Base-by-base conservation (phyloP, 2,888 invertebrate genomes). In the Opisthograptis luteolata region DNA sequence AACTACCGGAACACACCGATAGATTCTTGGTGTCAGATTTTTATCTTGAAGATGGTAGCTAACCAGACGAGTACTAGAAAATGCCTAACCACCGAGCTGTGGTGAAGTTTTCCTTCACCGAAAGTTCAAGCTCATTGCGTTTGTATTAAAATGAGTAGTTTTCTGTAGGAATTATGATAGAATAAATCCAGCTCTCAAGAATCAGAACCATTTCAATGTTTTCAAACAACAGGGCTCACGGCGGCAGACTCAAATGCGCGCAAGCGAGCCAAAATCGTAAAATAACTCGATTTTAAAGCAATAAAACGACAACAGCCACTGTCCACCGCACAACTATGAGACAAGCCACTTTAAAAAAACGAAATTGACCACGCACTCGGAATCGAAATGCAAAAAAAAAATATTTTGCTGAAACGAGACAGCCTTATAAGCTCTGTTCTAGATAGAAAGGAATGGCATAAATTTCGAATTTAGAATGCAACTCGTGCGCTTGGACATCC, bases 371-470 rank as follows among this genome's bases (percentile, higher is more conserved):
- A 83, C 85, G 88, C 87, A 84, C 74, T 82, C 78, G 70, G 86
- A 88, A 88, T 88, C 79, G 84, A 88, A 89, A 88, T 87, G 87
- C 85, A 88, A 87, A 87, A 88, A 46, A 25, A 88, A 87, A 76
- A 82, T 74, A 73, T 81, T 79, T 78, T 71, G 76, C 71, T 63
- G 60, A 79, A 88, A 65, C 66, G 84, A 78, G 85, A 88, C 66
- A 64, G 73, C 51, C 45, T 58, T 65, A 79, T 73, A 64, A 55
- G 54, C 58, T 46, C 48, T 60, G 64, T 60, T 67, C 60, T 64
- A 66, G 81, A 71, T 71, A 77, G 82, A 84, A 68, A 62, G 78
- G 76, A 72, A 84, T 69, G 69, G 76, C 61, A 67, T 70, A 78
- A 75, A 77, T 81, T 76, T 78, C 74, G 74, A 86, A 87, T 83